Evolutionary conservation across 2,113 vertebrate species (phyloP).

Genomic region (Athene noctua): DNA sequence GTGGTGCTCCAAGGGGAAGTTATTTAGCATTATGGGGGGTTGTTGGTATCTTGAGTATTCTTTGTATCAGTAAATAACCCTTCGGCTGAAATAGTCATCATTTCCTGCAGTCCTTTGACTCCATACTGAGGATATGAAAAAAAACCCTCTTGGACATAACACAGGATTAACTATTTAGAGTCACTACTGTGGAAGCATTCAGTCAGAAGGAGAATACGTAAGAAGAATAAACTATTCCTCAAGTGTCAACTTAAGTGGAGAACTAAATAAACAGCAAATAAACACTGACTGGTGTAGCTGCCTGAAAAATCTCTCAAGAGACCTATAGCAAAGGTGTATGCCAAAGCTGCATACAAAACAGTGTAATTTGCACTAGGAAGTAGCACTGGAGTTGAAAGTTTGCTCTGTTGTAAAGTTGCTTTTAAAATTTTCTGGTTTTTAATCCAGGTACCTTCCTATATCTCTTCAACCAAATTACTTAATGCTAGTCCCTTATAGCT

Average conservation of each 20-base stretch:
- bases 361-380: background rate
- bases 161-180: background rate
- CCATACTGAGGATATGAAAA: accelerated
- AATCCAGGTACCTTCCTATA: background rate
- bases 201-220: background rate
- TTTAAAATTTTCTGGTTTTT: background rate
- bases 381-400: background rate
- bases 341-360: background rate
- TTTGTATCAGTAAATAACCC: background rate
- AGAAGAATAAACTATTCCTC: background rate
- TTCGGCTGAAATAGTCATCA: accelerated
- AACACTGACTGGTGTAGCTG: background rate
- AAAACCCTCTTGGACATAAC: background rate
- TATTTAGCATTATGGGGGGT: background rate
- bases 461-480: background rate
- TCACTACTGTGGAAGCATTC: background rate
- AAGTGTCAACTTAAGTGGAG: background rate
- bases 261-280: background rate
- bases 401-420: background rate
- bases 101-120: background rate
- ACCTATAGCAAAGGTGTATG: background rate
- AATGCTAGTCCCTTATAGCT: background rate
- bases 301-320: background rate
- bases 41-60: background rate
- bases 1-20: background rate